Percentiles rank a stretch among this genome's conserved stretches.
phyloP scores from a whole-genome alignment of 2,113 vertebrate genomes.

The Verasper variegatus region DNA sequence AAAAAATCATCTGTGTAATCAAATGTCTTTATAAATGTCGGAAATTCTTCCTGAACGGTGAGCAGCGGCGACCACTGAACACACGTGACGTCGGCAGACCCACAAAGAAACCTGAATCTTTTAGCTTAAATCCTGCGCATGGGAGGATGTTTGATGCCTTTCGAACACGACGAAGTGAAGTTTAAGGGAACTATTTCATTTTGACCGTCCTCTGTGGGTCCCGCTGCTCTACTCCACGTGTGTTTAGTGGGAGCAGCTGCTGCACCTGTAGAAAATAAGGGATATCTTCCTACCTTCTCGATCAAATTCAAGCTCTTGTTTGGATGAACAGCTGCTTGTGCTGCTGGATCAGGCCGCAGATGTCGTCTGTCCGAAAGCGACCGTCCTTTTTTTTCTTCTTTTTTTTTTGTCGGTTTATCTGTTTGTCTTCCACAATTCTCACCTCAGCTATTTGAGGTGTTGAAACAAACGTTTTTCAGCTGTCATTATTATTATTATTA shows the following conservation, averaged over 20 bases:
- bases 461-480: constrained; percentile 33
- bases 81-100: not conserved
- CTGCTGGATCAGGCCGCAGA: constrained; percentile 74
- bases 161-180: not conserved
- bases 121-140: not conserved
- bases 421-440: constrained; percentile 64
- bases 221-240: constrained; percentile 16
- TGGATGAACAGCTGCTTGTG: constrained; percentile 76
- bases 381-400: not conserved
- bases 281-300: constrained; percentile 53
- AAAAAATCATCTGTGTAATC: constrained; percentile 52
- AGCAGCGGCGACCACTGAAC: constrained; percentile 40
- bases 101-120: constrained; percentile 10
- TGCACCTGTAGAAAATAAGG: constrained; percentile 30
- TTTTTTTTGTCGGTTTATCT: constrained; percentile 9
- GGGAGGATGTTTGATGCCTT: not conserved
- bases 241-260: constrained; percentile 23
- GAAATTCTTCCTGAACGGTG: constrained; percentile 18
- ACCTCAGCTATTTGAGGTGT: not conserved
- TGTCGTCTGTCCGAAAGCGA: constrained; percentile 32
- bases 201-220: not conserved
- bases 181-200: not conserved
- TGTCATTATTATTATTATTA: constrained; percentile 1
- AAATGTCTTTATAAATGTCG: constrained; percentile 49
- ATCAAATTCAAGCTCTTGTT: constrained; percentile 78